These are phyloP conservation scores for Oscheius sp. DNA, from an alignment of 2,888 invertebrate species.

Conservation along the genomic window DNA sequence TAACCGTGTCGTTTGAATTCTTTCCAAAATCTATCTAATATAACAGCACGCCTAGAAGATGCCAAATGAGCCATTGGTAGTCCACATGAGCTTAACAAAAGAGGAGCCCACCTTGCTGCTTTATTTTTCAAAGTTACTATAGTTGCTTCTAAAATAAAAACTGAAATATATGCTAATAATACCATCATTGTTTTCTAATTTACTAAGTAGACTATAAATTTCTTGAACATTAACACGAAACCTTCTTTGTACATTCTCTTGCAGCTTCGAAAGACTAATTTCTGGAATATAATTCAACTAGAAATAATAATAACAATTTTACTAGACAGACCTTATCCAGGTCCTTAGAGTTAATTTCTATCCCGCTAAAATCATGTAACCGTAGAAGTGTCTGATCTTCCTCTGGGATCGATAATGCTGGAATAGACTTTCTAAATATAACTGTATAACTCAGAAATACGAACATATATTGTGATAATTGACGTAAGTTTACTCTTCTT, in stretches of 20 bases:
- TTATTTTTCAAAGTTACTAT: constrained; percentile 12
- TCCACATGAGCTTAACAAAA: constrained; percentile 49
- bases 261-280: constrained; percentile 38
- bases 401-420: too few species aligned
- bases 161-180: neutral
- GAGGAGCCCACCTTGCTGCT: constrained; percentile 47
- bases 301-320: neutral
- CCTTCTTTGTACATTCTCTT: constrained; percentile 38
- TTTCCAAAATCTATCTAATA: constrained; percentile 48
- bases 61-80: constrained; percentile 48
- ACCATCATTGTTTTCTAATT: constrained; percentile 8
- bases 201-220: too few species aligned
- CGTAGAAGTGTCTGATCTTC: constrained; percentile 2
- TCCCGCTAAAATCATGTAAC: neutral
- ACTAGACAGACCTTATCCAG: neutral
- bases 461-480: too few species aligned
- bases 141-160: constrained; percentile 3
- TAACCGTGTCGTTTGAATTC: constrained; percentile 34
- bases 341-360: neutral
- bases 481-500: too few species aligned
- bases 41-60: neutral
- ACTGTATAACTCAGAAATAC: too few species aligned
- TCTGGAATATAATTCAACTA: constrained; percentile 33
- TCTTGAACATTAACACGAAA: constrained; percentile 41
- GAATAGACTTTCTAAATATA: too few species aligned